phyloP scores from a whole-genome alignment of 2,888 invertebrate species.

The Leptothorax acervorum region DNA sequence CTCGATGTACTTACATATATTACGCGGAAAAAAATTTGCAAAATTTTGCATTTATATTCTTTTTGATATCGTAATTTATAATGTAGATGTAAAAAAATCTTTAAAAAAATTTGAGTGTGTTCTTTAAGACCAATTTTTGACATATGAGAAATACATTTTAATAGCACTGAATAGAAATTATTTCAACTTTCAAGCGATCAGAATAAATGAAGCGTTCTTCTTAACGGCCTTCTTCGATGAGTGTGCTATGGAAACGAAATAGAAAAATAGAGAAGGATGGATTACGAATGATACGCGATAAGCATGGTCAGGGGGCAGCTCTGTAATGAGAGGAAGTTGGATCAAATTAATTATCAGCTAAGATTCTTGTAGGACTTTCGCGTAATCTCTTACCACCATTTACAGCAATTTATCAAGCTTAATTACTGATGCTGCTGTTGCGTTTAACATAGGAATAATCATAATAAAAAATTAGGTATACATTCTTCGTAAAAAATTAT shows the following conservation, averaged over 20 bases:
- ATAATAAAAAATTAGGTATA: not conserved
- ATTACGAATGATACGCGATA: constrained; percentile 11
- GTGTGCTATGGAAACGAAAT: not conserved
- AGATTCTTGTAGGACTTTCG: not conserved
- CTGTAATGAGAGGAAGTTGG: not conserved
- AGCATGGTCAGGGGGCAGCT: not conserved
- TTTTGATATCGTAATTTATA: not conserved
- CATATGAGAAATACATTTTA: not conserved
- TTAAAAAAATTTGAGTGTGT: not conserved
- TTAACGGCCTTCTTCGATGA: not conserved
- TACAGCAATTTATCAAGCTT: not conserved
- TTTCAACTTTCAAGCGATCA: constrained; percentile 1
- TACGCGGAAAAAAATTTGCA: not conserved
- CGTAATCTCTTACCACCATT: not conserved
- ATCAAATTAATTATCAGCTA: not conserved
- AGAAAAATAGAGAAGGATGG: not conserved
- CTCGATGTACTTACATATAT: not conserved
- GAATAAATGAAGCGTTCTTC: constrained; percentile 5
- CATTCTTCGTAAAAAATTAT: not conserved
- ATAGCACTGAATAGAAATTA: constrained; percentile 7
- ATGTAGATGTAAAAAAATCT: not conserved
- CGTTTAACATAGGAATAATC: not conserved
- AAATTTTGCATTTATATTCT: not conserved
- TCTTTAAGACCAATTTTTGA: not conserved
- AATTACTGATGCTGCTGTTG: not conserved